Evolutionary conservation across 1,140 invertebrate species (phyloP).

Genomic region (Laodelphax striatellus): DNA sequence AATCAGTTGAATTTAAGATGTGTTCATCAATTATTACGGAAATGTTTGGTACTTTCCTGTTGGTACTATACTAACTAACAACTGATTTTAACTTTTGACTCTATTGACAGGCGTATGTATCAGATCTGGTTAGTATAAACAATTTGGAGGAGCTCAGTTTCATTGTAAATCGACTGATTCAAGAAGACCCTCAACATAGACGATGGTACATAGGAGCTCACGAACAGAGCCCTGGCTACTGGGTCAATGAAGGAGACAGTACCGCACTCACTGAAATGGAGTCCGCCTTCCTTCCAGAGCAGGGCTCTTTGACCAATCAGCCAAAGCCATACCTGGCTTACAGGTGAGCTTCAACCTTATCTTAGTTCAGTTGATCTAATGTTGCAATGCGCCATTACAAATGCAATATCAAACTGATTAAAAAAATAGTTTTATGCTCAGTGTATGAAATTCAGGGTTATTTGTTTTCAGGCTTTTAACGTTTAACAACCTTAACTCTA

Average conservation of each 20-base stretch:
- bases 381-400: too few relatives aligned
- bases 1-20: too few relatives aligned
- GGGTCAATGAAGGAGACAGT: slow-evolving; percentile 75
- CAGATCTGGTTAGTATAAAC: slow-evolving; percentile 69
- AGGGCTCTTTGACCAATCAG: slow-evolving; percentile 26
- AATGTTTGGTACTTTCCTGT: too few relatives aligned
- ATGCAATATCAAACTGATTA: too few relatives aligned
- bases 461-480: too few relatives aligned
- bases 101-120: slow-evolving; percentile 41
- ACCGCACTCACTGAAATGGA: slow-evolving; percentile 64
- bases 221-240: slow-evolving; percentile 59
- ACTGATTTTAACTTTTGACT: background rate
- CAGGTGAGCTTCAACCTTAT: slow-evolving; percentile 27
- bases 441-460: too few relatives aligned
- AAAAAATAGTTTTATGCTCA: too few relatives aligned
- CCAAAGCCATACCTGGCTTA: slow-evolving; percentile 47
- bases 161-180: slow-evolving; percentile 60
- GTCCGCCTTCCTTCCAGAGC: slow-evolving; percentile 62
- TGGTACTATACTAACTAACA: background rate
- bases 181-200: slow-evolving; percentile 71
- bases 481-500: too few relatives aligned
- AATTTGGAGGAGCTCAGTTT: slow-evolving; percentile 78
- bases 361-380: too few relatives aligned
- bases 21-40: too few relatives aligned
- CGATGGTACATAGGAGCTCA: slow-evolving; percentile 75